Base-by-base conservation (phyloP, 1,140 invertebrate species). In the Laupala kohalensis region DNA sequence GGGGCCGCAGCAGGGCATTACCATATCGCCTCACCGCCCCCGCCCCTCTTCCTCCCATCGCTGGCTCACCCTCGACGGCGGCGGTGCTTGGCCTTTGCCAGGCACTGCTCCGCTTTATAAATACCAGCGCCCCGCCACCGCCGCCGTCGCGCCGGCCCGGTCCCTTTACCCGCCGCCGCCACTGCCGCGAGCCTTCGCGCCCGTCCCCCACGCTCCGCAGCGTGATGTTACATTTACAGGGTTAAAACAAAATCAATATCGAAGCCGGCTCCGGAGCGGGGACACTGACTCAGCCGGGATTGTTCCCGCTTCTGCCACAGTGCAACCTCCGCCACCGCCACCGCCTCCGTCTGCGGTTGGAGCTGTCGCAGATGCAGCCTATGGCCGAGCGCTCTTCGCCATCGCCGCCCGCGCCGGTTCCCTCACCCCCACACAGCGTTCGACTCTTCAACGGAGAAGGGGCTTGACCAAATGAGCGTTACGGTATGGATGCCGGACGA, bases 201-300 rank as follows among this genome's bases (percentile, higher is more conserved):
- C 24, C 67, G 28, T 15, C 67, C 67, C 67, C 67, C 26, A 26
- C 24, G n/a, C 4, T 15, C 15, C n/a, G 19, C 67, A 19, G 25
- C 67, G 63, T 65, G 70, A 63, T 64, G 63, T 71, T 71, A 62
- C 70, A 62, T 71, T 71, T 65, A 71, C 70, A 71, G 28, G 28
- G 70, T 71, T 71, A 65, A 71, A 71, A 65, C 70, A 71, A 71
- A 71, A 71, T 71, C 70, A 71, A 71, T 71, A 71, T 71, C 27
- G 70, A 63, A 66, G 26, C 25, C 25, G 23, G 6, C 26, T 23
- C 26, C 67, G 24, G 26, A 30, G 25, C 67, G 26, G 67, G 25
- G 28, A 30, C 23, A 68, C 27, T 68, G 27, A n/a, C 25, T 13
- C 37, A 53, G 37, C 37, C 37, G 19, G 37, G 37, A 53, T 53